Conservation (phyloP, 2,797 vertebrate genomes). For the Enteromius anoplus region DNA sequence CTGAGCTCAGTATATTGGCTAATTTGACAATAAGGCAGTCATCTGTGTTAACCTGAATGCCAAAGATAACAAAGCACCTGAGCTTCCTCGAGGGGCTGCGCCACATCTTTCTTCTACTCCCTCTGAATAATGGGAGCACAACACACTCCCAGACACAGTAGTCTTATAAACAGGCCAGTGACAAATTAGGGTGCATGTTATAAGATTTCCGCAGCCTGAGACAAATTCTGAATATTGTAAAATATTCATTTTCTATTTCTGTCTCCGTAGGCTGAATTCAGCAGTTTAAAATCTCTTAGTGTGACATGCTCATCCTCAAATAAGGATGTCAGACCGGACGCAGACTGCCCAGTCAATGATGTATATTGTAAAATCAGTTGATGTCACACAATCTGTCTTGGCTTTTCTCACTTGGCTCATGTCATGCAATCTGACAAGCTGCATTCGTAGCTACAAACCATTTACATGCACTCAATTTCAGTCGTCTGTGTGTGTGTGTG, state of each 20-base stretch:
- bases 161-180: constrained; percentile 35
- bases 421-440: background rate
- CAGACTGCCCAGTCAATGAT: constrained; percentile 29
- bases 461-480: background rate
- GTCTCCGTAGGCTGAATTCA: background rate
- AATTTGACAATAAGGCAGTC: constrained; percentile 73
- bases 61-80: constrained; percentile 77
- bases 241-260: constrained; percentile 3
- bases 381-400: constrained; percentile 20
- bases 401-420: constrained; percentile 37
- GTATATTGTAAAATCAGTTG: constrained; percentile 31
- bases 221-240: background rate
- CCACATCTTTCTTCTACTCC: constrained; percentile 65
- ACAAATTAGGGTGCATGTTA: constrained; percentile 27
- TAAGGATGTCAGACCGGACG: constrained; percentile 6
- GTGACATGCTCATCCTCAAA: constrained; percentile 2
- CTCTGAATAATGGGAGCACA: constrained; percentile 40
- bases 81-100: constrained; percentile 77
- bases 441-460: constrained; percentile 14
- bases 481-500: background rate
- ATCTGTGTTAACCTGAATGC: constrained; percentile 80
- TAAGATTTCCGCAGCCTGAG: background rate
- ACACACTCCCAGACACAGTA: constrained; percentile 32
- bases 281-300: background rate
- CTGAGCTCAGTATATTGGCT: constrained; percentile 46